Evolutionary conservation across 2,797 vertebrate species (phyloP), one percentile per base, ranked within the genome.

Genomic region (Scolopax rusticola): DNA sequence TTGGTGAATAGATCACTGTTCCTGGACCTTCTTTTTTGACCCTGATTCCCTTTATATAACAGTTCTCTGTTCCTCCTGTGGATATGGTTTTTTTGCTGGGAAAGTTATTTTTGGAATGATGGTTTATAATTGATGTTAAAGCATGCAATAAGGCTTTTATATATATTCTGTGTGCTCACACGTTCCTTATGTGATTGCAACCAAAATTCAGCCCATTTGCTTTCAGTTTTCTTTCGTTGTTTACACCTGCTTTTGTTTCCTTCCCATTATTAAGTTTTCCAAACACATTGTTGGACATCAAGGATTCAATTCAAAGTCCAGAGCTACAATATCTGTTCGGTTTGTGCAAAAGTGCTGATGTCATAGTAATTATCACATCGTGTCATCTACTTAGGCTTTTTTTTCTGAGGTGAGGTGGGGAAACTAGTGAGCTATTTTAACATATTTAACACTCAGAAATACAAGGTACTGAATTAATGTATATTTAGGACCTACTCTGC

Each of bases 1-100:
- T 83, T 89, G 89, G 78, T 97, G 96, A 97, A 96, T 96, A 96
- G 95, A 95, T 95, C 89, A 64, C 92, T 97, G 96, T 97, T 97
- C 81, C 25, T 89, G 90, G 75, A 83, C 95, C 86, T 95, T 89
- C 93, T 78, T 90, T 96, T 95, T 83, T 92, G 92, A 96, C 95
- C 90, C 84, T 41, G 84, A 89, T 95, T 97, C 70, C 51, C 64
- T 97, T 96, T 96, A 93, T 92, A 93, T 95, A 97, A 96, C 81
- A 94, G 95, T 64, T 86, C 84, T 87, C 92, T 96, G 92, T 94
- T 97, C 89, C 57, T 96, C 68, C 68, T 89, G 78, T 96, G 95
- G 93, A 89, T 92, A 48, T 82, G 51, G 2, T 80, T 85, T 94
- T 94, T 92, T 90, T 93, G 6, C 64, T 0, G 2, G 69, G 84